Conservation (phyloP, 2,888 invertebrate genomes). For the Plebejus anna region DNA sequence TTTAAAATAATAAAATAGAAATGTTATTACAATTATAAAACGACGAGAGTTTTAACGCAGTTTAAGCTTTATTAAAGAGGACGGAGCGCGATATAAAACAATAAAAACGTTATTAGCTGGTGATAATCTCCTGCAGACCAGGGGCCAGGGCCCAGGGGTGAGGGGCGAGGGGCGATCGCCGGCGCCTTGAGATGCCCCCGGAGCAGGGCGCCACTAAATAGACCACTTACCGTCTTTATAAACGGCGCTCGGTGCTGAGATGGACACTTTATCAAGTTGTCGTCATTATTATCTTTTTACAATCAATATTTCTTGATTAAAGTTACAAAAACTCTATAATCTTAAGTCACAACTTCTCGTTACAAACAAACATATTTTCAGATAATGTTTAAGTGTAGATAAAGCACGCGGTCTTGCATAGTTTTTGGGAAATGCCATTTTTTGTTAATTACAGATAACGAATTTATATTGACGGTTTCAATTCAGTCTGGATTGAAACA, state of each 20-base stretch:
- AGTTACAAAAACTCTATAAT: neutral
- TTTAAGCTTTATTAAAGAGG: slow-evolving; percentile 29
- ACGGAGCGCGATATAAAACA: slow-evolving; percentile 51
- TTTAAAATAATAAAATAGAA: slow-evolving; percentile 7
- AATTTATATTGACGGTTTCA: no score
- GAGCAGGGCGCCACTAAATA: slow-evolving; percentile 9
- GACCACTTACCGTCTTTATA: slow-evolving; percentile 5
- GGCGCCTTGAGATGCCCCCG: slow-evolving; percentile 4
- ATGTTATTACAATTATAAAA: slow-evolving; percentile 25
- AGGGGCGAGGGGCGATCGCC: neutral
- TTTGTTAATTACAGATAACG: no score
- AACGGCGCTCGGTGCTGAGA: slow-evolving; percentile 27
- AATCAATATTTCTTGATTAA: neutral
- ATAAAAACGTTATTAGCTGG: slow-evolving; percentile 55
- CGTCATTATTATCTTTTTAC: neutral
- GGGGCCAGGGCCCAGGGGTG: neutral
- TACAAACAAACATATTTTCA: no score
- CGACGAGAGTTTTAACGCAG: slow-evolving; percentile 21
- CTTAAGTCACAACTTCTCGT: no score
- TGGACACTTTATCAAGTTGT: neutral
- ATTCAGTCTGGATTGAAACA: no score
- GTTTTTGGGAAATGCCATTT: no score
- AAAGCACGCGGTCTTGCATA: no score
- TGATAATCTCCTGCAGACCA: slow-evolving; percentile 38
- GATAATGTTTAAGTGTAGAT: no score